A percentile compares a stretch with the other conserved stretches of the same genome.
Conservation (phyloP, 2,888 invertebrate species). For the Pandemis heparana region DNA sequence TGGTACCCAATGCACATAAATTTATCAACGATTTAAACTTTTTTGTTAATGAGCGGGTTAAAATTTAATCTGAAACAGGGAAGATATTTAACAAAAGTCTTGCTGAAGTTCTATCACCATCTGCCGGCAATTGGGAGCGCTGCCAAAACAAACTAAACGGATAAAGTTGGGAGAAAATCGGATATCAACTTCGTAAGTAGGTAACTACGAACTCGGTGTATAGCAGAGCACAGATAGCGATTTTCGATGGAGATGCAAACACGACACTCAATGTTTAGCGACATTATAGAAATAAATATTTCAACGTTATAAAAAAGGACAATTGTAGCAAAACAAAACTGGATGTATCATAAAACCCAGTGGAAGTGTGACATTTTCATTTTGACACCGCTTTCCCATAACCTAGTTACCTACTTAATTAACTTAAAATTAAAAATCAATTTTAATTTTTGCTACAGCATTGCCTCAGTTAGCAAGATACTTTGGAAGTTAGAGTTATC, state of each 20-base stretch:
- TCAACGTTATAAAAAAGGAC: too few species aligned
- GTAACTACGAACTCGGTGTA: conserved; percentile 43
- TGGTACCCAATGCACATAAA: conserved; percentile 12
- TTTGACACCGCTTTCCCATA: too few species aligned
- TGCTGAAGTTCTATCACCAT: conserved; percentile 64
- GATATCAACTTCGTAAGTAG: conserved; percentile 59
- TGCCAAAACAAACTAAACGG: conserved; percentile 68
- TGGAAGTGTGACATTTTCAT: too few species aligned
- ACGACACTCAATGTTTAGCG: background rate
- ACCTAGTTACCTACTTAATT: too few species aligned
- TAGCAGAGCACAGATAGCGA: conserved; percentile 13
- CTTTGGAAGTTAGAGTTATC: too few species aligned
- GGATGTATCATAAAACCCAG: too few species aligned
- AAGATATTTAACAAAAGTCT: conserved; percentile 61
- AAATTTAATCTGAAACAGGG: conserved; percentile 53
- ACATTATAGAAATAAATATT: background rate
- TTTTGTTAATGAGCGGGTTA: conserved; percentile 46
- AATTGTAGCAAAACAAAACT: too few species aligned
- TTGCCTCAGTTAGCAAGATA: too few species aligned
- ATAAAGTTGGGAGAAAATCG: conserved; percentile 59
- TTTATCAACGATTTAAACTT: conserved; percentile 19
- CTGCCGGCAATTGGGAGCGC: conserved; percentile 71
- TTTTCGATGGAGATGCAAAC: conserved; percentile 27
- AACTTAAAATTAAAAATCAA: too few species aligned
- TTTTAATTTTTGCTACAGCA: too few species aligned